Base-by-base conservation (phyloP, 2,888 invertebrate genomes). In the Hofmannophila pseudospretella region DNA sequence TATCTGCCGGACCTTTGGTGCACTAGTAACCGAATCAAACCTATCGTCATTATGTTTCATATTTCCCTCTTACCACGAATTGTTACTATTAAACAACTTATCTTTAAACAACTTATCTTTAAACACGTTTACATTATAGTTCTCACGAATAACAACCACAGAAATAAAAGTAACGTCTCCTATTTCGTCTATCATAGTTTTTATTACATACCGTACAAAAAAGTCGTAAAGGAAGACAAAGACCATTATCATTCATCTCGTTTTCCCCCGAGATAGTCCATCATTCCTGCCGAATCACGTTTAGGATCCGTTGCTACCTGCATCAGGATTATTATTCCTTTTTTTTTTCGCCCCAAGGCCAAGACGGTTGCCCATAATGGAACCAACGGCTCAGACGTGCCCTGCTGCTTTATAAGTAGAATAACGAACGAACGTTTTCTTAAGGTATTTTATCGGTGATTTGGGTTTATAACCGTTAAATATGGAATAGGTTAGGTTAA, bases 261-360 rank as follows among this genome's bases (percentile, higher is more conserved):
- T 33, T 14, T 33, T 14, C 9, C 25, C 9, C 7, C 11, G 32
- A 22, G 9, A 7, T 20, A 13, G 10, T 16, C 25, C 25, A 9
- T 25, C 11, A 46, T 52, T 58, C 49, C 45, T 56, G 52, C 45
- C 44, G 43, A 54, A 56, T 59, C 69, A 69, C 64, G 66, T 62
- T 42, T 37, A 26, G 39, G 31, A 20, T 32, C 38, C 23, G 62
- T 67, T 57, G 60, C 70, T 71, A 71, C 71, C 70, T 72, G 73
- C 56, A 42, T 38, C 38, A 42, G 38, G 45, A 37, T 34, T 37
- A 31, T 28, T 34, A 27, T 35, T 32, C 45, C 51, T 45, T 41
- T 65, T 63, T 58, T 59, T 58, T 47, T 50, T 36, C 44, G 32
- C 8, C 16, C 36, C 67, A 70, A 73, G 71, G 73, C 49, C 64